Percentiles rank a stretch among this genome's conserved stretches.
Evolutionary conservation across 2,113 vertebrate species (phyloP).

Genomic region (Symphodus melops): DNA sequence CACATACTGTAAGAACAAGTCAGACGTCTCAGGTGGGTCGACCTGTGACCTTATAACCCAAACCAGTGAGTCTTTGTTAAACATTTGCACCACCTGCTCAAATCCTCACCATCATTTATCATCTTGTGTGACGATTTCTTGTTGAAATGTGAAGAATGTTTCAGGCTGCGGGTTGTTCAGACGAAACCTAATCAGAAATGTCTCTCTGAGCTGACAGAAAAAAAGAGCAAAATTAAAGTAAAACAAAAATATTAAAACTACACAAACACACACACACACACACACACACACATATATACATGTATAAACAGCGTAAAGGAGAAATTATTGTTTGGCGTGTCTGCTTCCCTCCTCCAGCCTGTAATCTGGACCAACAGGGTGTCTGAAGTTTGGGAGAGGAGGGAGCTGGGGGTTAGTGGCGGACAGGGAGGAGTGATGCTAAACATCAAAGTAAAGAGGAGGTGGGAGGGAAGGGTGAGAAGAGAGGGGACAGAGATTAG

Average conservation of each 20-base stretch:
- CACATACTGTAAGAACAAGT: too few relatives aligned
- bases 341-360: slow-evolving; percentile 42
- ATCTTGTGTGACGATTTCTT: not conserved
- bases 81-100: slow-evolving; percentile 11
- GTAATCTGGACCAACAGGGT: slow-evolving; percentile 62
- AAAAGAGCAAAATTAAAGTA: too few relatives aligned
- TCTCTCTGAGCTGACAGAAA: too few relatives aligned
- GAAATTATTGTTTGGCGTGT: slow-evolving; percentile 60
- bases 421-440: slow-evolving; percentile 58
- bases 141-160: not conserved
- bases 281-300: not conserved
- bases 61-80: not conserved
- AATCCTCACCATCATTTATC: slow-evolving; percentile 1
- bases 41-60: slow-evolving; percentile 37
- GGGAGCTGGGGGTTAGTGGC: not conserved
- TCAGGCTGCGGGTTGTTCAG: not conserved
- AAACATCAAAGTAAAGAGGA: slow-evolving; percentile 70
- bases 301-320: slow-evolving; percentile 13
- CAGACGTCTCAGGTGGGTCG: not conserved
- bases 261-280: too few relatives aligned
- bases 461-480: not conserved
- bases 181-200: too few relatives aligned
- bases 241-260: too few relatives aligned
- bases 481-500: slow-evolving; percentile 50
- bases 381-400: slow-evolving; percentile 30